Conservation (phyloP, 2,888 invertebrate genomes). For the Panzeria rudis region DNA sequence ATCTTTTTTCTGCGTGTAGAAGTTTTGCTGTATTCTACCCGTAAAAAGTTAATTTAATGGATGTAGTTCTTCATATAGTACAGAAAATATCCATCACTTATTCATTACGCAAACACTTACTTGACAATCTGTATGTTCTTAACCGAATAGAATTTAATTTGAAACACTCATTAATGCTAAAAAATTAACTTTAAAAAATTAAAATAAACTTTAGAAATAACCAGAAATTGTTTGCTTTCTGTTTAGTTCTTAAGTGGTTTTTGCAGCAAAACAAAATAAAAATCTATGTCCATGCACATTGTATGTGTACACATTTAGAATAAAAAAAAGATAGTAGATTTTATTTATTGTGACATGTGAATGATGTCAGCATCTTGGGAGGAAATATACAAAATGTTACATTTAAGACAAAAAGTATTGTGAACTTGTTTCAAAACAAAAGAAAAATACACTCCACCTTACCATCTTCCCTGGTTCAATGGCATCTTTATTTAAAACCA, state of each 20-base stretch:
- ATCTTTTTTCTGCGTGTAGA: too few species aligned
- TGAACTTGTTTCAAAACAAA: slow-evolving; percentile 57
- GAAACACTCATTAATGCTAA: not conserved
- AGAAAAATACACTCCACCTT: slow-evolving; percentile 13
- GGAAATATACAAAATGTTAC: slow-evolving; percentile 29
- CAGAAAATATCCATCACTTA: too few species aligned
- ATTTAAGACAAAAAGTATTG: slow-evolving; percentile 43
- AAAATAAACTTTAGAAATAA: not conserved
- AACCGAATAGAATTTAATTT: not conserved
- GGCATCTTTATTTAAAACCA: slow-evolving; percentile 36
- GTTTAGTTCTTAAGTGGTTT: too few species aligned
- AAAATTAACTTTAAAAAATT: not conserved
- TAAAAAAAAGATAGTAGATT: slow-evolving; percentile 35
- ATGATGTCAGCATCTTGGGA: slow-evolving; percentile 66
- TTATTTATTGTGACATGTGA: slow-evolving; percentile 42
- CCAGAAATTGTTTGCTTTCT: too few species aligned
- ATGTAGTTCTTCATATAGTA: too few species aligned
- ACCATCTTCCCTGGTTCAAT: slow-evolving; percentile 54
- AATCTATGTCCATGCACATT: not conserved
- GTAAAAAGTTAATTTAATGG: too few species aligned
- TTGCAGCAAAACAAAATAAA: not conserved
- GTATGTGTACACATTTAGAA: not conserved
- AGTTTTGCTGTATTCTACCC: too few species aligned
- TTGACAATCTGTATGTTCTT: not conserved
- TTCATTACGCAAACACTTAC: not conserved